Base-by-base conservation (phyloP, 2,888 invertebrate species). In the Blastobasis lacticolella region DNA sequence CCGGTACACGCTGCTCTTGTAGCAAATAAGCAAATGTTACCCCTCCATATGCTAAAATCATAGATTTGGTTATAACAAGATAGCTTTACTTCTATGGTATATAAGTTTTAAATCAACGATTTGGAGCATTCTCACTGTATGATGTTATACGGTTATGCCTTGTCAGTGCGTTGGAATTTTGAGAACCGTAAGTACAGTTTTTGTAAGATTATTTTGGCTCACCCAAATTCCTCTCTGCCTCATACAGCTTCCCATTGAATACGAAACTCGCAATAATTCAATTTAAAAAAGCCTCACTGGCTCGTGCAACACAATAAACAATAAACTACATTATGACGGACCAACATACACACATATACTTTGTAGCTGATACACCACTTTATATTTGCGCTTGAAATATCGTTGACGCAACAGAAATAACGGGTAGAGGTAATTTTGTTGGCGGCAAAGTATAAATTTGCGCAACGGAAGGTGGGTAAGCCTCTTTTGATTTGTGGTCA, bases 401-500 rank as follows among this genome's bases (percentile, higher is more conserved):
- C 48, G 52, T 38, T 53, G 47, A 53, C 53, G 60, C 53, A 59
- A 69, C 67, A n/a, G 0, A 0, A 0, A 40, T 5, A 9, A 1
- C 0, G 1, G 1, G 54, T 67, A 67, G 49, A 57, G 23, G 23
- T 45, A 5, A 47, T 51, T 54, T 50, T 9, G n/a, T 23, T 23
- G 23, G 23, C 23, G 3, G 54, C 47, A 58, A 56, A 57, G 45
- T 42, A 58, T 61, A 64, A 64, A 60, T 63, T 60, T 67, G 55
- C 56, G 50, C 54, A 53, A 62, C 59, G 51, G 66, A 67, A 69
- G 67, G 67, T 71, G 72, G 63, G 72, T 70, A 80, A 80, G 74
- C 75, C 68, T 69, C 73, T 74, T 75, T 77, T 82, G 82, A 83
- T 82, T 82, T 82, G 81, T 80, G 71, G 73, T 57, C 62, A 61